Percentiles rank a stretch among this genome's conserved stretches.
Conservation (phyloP, 2,888 invertebrate genomes). For the Axea sp. region DNA sequence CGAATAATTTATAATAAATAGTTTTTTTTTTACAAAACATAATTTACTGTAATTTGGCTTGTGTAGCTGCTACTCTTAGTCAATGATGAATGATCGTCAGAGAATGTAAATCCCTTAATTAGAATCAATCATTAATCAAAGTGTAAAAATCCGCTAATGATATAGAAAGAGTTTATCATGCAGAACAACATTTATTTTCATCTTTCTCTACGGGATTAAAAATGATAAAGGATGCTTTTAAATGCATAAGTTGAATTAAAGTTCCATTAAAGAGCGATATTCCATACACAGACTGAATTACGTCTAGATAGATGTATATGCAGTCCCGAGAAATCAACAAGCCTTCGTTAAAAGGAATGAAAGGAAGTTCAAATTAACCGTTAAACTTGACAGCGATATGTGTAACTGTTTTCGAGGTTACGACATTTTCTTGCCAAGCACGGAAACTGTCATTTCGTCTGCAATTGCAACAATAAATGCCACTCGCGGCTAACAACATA, state of each 20-base stretch:
- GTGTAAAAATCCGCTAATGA: constrained; percentile 1
- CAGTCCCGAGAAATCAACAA: no score
- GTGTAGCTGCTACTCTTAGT: no score
- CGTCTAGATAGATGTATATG: constrained; percentile 2
- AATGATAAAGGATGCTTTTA: constrained; percentile 31
- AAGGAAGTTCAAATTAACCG: no score
- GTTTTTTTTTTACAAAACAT: no score
- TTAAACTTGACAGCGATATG: constrained; percentile 7
- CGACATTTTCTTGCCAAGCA: constrained; percentile 20
- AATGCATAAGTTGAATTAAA: constrained; percentile 30
- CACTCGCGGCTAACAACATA: constrained; percentile 8
- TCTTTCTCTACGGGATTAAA: constrained; percentile 18
- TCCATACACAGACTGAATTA: constrained; percentile 14
- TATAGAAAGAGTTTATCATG: constrained; percentile 1
- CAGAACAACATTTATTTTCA: constrained; percentile 16
- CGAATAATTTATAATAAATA: no score
- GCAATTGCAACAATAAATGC: constrained; percentile 17
- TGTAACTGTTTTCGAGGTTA: constrained; percentile 15
- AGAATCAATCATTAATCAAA: constrained; percentile 21
- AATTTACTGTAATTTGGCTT: no score
- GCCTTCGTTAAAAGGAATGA: no score
- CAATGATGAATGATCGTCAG: constrained; percentile 7
- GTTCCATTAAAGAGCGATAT: constrained; percentile 44
- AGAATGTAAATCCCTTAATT: constrained; percentile 1
- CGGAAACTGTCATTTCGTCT: constrained; percentile 11